A percentile compares a stretch with the other conserved stretches of the same genome.
These are phyloP conservation scores for Melangyna quadrimaculata DNA, from an alignment of 2,888 invertebrate genomes.

Conservation along the genomic window DNA sequence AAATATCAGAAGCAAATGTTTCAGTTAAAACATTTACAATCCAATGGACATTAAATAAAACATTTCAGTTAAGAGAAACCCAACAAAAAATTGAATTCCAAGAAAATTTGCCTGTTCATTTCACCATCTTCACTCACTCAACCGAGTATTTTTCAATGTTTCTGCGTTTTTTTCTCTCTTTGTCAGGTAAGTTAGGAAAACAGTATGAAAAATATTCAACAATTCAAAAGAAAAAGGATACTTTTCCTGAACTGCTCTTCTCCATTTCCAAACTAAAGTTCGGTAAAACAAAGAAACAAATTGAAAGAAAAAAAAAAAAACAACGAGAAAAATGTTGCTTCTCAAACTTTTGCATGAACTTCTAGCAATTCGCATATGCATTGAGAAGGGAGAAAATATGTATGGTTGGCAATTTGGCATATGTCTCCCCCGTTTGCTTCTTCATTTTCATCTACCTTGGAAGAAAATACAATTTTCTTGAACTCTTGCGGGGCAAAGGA, in stretches of 20 bases:
- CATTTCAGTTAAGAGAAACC: conserved; percentile 41
- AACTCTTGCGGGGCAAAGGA: conserved; percentile 43
- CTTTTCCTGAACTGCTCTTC: background rate
- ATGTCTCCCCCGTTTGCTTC: background rate
- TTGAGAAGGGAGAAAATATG: background rate
- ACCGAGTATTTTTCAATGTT: conserved; percentile 15
- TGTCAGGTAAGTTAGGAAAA: background rate
- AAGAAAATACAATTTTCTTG: conserved; percentile 43
- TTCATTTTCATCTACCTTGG: background rate
- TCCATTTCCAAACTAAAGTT: conserved; percentile 22
- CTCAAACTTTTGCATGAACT: conserved; percentile 58
- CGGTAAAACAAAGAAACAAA: conserved; percentile 11
- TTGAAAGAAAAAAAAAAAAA: conserved; percentile 20
- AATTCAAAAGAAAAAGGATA: conserved; percentile 32
- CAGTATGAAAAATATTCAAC: conserved; percentile 36
- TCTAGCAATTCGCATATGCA: conserved; percentile 20
- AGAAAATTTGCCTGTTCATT: conserved; percentile 14
- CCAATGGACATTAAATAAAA: conserved; percentile 57
- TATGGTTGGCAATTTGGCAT: background rate
- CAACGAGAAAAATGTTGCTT: background rate
- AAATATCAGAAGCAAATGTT: conserved; percentile 45
- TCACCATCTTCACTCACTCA: conserved; percentile 5
- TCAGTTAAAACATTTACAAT: conserved; percentile 63
- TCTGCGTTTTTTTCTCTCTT: background rate
- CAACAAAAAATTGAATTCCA: conserved; percentile 23